Conservation (phyloP, 1,140 invertebrate genomes). For the Drosophila subobscura region DNA sequence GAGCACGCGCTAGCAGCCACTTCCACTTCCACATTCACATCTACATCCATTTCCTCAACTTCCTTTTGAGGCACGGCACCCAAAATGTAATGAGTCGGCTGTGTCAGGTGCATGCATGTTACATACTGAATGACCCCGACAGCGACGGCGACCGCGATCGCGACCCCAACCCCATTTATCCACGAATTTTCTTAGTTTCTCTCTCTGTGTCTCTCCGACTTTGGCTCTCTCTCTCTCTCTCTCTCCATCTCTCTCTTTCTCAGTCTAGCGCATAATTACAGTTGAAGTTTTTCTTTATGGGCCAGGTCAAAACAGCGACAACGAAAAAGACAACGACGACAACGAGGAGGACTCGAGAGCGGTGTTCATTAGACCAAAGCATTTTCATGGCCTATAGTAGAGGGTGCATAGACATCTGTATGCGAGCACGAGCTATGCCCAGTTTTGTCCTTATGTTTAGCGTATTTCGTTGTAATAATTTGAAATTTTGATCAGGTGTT, state of each 20-base stretch:
- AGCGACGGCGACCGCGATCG: constrained; percentile 11
- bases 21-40: constrained; percentile 11
- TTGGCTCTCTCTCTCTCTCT: constrained; percentile 3
- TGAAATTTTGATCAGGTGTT: constrained; percentile 82
- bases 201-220: neutral
- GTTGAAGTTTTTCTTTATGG: constrained; percentile 71
- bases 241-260: constrained; percentile 8
- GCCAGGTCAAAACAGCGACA: constrained; percentile 28
- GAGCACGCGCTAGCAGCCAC: constrained; percentile 64
- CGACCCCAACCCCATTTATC: constrained; percentile 51
- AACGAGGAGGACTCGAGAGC: constrained; percentile 7
- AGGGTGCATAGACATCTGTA: constrained; percentile 35
- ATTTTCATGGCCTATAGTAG: constrained; percentile 49
- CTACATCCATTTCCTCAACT: constrained; percentile 65
- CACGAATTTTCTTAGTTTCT: constrained; percentile 64
- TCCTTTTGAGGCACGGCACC: constrained; percentile 50
- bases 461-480: constrained; percentile 75
- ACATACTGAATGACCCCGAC: constrained; percentile 57
- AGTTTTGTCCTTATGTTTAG: constrained; percentile 72
- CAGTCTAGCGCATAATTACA: constrained; percentile 62
- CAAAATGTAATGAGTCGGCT: constrained; percentile 69
- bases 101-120: constrained; percentile 72
- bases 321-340: constrained; percentile 15
- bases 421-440: constrained; percentile 65
- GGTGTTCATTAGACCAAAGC: constrained; percentile 80